Base-by-base conservation (phyloP, 2,888 invertebrate species). In the Shargacucullia verbasci region DNA sequence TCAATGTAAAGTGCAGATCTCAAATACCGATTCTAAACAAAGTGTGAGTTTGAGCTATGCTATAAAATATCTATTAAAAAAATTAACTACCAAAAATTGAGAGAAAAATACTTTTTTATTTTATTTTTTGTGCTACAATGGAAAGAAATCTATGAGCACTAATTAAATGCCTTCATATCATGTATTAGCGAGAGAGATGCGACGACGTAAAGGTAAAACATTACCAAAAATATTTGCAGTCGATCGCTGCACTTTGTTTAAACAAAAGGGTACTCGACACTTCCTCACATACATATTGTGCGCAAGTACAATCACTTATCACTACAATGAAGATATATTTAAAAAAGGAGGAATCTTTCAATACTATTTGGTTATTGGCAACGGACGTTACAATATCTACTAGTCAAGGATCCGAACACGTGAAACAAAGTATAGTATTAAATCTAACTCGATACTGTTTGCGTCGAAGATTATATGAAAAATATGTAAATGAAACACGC, bases 171-270 rank as follows among this genome's bases (percentile, higher is more conserved):
- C 82, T 84, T 84, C 83, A 82, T 80, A 29, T 80, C 82, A 84
- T 86, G 29, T 29, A 39, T 84, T 80, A 86, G 85, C 83, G 83
- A 83, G 78, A 79, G 72, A 82, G 79, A 74, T 75, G 79, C 77
- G 80, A 66, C 64, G 70, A 73, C 61, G 76, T 80, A 79, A 71
- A 82, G 83, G 81, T 87, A 88, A 87, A 90, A 86, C 43, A 82
- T 89, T 89, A 91, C 90, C 90, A 89, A 92, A 89, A 91, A 92
- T 90, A 91, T 90, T 85, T 86, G 90, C 91, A 90, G 89, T 65
- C 73, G 70, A 58, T 27, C 63, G 77, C 91, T 85, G 89, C 89
- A 81, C 83, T 88, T 87, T 65, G 64, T 75, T 69, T 57, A 70
- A 85, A 81, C 74, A 59, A 78, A 82, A 79, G 44, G 57, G 73